Evolutionary conservation across 2,113 vertebrate species (phyloP), one percentile per base, ranked within the genome.

Genomic region (Varanus salvator): DNA sequence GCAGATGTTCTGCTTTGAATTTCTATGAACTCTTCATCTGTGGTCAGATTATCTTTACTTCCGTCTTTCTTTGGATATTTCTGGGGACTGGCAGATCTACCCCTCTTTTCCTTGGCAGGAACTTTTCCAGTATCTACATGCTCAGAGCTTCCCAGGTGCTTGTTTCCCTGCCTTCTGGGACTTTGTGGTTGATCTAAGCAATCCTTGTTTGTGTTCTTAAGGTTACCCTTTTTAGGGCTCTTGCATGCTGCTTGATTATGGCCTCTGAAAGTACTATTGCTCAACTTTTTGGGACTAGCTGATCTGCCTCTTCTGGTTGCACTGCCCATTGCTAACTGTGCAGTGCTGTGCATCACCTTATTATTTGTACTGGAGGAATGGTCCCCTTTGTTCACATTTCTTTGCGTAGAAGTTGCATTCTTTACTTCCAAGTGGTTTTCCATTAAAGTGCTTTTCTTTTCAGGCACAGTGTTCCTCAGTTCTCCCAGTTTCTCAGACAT

Each of bases 21-120:
- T 4, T 93, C 95, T 4, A 68, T 80, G 1, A 66, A 19, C 83
- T 34, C 60, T 87, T 87, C 54, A 34, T 69, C 88, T 66, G 50
- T 84, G 69, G 87, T 89, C 15, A 76, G 14, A 0, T 0, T 89
- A 68, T 94, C 96, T 52, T 31, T 5, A 14, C 78, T 25, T 89
- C 92, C 96, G 25, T 91, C 98, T 64, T 92, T 95, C 89, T 95
- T 77, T 0, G 95, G 94, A 89, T 91, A 94, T 93, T 97, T 97
- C 21, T 93, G 98, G 3, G 98, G 98, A 94, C 98, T 98, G 1
- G 95, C 90, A 90, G 98, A 97, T 31, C 88, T 87, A 6, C 93
- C 96, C 60, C 11, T 89, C 52, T 82, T 88, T 90, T 90, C 94
- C 17, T 84, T 23, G 76, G 23, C 84, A 9, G 4, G 14, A 14